Percentiles rank a stretch among this genome's conserved stretches.
phyloP scores from a whole-genome alignment of 2,888 invertebrate genomes.

The Gortyna flavago region DNA sequence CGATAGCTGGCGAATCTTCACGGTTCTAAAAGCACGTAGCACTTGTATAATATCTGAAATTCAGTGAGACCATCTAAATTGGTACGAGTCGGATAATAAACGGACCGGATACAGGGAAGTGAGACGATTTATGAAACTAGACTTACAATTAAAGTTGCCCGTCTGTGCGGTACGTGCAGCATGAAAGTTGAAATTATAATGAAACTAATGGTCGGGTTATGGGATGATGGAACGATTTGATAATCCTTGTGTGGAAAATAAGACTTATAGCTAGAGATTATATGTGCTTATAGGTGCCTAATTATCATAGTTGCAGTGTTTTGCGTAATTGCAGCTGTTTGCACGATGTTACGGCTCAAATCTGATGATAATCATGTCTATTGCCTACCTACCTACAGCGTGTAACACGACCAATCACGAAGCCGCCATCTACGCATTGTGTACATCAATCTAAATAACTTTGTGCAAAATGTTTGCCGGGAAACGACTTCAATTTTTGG shows the following conservation, averaged over 20 bases:
- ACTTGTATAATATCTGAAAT: constrained; percentile 80
- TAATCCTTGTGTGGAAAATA: not conserved
- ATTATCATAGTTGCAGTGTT: not conserved
- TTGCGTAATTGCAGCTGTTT: not conserved
- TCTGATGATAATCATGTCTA: not conserved
- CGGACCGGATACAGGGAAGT: constrained; percentile 76
- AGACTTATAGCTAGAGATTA: not conserved
- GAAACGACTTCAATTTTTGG: no score
- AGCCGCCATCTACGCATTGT: no score
- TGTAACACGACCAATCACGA: no score
- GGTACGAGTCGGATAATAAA: constrained; percentile 80
- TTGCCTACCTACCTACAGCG: no score
- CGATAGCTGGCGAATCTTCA: constrained; percentile 68
- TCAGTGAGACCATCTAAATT: constrained; percentile 79
- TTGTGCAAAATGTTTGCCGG: no score
- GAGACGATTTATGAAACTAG: constrained; percentile 77
- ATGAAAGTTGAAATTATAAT: constrained; percentile 63
- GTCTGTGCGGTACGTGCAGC: constrained; percentile 62
- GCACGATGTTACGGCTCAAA: not conserved
- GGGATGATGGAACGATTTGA: not conserved
- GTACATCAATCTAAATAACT: no score
- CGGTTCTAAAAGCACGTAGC: constrained; percentile 79
- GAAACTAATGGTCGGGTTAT: constrained; percentile 44
- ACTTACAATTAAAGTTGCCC: constrained; percentile 69
- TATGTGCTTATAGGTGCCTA: not conserved